Percentiles rank a stretch among this genome's conserved stretches.
phyloP scores from a whole-genome alignment of 2,888 invertebrate genomes.

The Ectropis crepuscularia region DNA sequence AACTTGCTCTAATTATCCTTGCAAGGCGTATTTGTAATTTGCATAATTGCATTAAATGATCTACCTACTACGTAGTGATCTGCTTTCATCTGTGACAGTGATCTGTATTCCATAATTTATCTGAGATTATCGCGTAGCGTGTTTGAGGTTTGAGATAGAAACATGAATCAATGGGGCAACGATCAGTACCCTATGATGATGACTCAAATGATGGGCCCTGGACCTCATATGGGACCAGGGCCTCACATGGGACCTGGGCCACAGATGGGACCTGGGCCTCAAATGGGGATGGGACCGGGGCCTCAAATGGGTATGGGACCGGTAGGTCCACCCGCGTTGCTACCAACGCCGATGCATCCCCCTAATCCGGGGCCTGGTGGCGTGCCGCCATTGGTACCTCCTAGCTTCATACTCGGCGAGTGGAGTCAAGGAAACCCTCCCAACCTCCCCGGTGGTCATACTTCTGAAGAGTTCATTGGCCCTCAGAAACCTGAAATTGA shows the following conservation, averaged over 20 bases:
- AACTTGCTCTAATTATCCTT: too few species aligned
- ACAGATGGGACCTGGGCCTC: background rate
- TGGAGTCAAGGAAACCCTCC: slow-evolving; percentile 10
- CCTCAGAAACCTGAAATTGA: slow-evolving; percentile 21
- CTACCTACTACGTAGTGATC: too few species aligned
- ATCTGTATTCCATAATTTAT: too few species aligned
- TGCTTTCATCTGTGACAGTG: too few species aligned
- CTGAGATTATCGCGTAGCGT: too few species aligned
- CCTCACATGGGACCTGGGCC: slow-evolving; percentile 4
- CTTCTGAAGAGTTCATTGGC: slow-evolving; percentile 7
- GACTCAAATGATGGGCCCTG: slow-evolving; percentile 43
- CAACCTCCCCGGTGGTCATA: background rate
- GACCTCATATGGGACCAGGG: slow-evolving; percentile 2
- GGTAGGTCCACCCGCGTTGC: slow-evolving; percentile 10
- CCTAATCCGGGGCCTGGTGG: slow-evolving; percentile 8
- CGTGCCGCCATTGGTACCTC: slow-evolving; percentile 12
- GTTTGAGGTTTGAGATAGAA: background rate
- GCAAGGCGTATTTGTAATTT: too few species aligned
- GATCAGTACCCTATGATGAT: slow-evolving; percentile 34
- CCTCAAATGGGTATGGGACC: background rate
- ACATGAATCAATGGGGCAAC: slow-evolving; percentile 7
- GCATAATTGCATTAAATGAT: too few species aligned
- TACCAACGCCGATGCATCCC: slow-evolving; percentile 22
- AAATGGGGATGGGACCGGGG: slow-evolving; percentile 1
- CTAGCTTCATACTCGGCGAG: slow-evolving; percentile 9